These are phyloP conservation scores for Megaceryle torquata DNA, from an alignment of 2,113 vertebrate species.

Conservation along the genomic window DNA sequence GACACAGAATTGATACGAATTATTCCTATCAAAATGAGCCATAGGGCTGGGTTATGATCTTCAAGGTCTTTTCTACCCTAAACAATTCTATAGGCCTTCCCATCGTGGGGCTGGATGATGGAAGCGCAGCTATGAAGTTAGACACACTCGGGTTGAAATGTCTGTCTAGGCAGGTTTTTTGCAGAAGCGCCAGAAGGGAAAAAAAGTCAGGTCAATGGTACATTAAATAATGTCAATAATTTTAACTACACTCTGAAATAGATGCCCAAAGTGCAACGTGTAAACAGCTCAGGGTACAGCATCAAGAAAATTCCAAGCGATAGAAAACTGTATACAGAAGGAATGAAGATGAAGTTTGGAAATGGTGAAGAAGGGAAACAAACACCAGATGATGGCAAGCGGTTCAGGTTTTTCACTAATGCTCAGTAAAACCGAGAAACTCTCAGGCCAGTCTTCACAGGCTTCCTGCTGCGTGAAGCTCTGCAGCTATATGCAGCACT, in stretches of 20 bases:
- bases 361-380: not conserved
- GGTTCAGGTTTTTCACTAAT: not conserved
- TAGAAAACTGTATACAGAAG: not conserved
- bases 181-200: not conserved
- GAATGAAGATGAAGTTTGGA: not conserved
- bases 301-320: not conserved
- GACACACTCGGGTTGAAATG: not conserved
- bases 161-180: not conserved
- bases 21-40: not conserved
- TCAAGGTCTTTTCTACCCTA: not conserved
- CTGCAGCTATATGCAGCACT: not conserved
- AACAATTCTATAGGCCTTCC: not conserved
- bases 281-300: not conserved
- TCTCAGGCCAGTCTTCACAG: not conserved
- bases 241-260: not conserved
- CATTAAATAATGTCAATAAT: not conserved
- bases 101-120: not conserved
- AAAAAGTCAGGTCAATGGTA: not conserved
- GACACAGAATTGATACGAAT: not conserved
- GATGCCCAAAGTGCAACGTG: not conserved
- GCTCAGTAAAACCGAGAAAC: not conserved
- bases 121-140: not conserved
- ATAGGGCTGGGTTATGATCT: not conserved
- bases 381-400: not conserved
- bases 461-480: not conserved